Evolutionary conservation across 2,797 vertebrate genomes (phyloP), one percentile per base, ranked within the genome.

Genomic region (Brachyalestes nurse): DNA sequence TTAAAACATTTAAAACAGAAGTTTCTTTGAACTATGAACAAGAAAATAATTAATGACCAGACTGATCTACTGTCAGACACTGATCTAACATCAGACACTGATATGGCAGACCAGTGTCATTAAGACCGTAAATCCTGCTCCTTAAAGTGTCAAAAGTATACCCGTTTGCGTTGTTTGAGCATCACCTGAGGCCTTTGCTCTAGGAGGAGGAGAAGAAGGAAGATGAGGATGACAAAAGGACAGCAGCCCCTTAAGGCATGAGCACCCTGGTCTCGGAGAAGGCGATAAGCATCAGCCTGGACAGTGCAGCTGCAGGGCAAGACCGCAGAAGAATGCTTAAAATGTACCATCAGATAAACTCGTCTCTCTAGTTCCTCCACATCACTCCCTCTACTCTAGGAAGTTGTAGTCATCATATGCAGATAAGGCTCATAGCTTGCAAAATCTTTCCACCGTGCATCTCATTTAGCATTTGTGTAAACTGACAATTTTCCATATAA

Each of bases 281-380:
- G 72, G 23, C 86, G 86, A 88, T 88, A 88, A 86, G 77, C 85
- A 88, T 85, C 86, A 76, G 66, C 71, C 51, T 84, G 86, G 82
- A 84, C 84, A 82, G 78, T 80, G 76, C 58, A 80, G 84, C 88
- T 88, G 61, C 72, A 84, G 88, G 86, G 84, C 77, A 76, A 79
- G 78, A 74, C 55, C 49, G 28, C 51, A 75, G 76, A 76, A 78
- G 81, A 80, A 78, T 60, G 79, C 70, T 79, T 81, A 79, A 80
- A 79, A 75, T 83, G 74, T 71, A 58, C 55, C 75, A 78, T 84
- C 85, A 85, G 87, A 83, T 81, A 84, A 86, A 87, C 83, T 64
- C n/a, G 79, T 79, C 83, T 77, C 66, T 85, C 81, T 73, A 61
- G 83, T 87, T 85, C 40, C 23, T 72, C 79, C 34, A 82, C 83